Conservation (phyloP, 2,113 vertebrate species). For the Hyaena hyaena region DNA sequence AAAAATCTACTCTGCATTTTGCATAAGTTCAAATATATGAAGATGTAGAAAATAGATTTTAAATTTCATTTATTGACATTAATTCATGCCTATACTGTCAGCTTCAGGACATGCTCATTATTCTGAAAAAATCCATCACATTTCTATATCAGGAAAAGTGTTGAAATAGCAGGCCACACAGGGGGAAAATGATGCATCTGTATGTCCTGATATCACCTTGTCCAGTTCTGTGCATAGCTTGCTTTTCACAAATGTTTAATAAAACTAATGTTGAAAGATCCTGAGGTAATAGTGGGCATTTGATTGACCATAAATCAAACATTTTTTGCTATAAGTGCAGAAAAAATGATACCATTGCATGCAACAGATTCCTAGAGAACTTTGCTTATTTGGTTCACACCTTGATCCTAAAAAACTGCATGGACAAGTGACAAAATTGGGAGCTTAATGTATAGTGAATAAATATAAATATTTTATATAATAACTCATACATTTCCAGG, state of each 20-base stretch:
- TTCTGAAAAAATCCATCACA: not conserved
- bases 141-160: not conserved
- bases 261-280: not conserved
- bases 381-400: slow-evolving; percentile 91
- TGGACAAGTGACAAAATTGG: slow-evolving; percentile 90
- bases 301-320: not conserved
- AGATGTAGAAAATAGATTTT: not conserved
- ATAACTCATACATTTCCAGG: not conserved
- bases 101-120: not conserved
- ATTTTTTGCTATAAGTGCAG: not conserved
- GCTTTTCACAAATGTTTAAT: slow-evolving; percentile 27
- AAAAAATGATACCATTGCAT: not conserved
- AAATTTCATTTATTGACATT: not conserved
- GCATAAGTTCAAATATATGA: not conserved
- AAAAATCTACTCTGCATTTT: not conserved
- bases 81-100: not conserved
- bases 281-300: not conserved
- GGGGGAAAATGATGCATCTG: not conserved
- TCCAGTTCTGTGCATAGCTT: not conserved
- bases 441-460: slow-evolving; percentile 81
- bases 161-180: not conserved
- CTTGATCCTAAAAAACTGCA: slow-evolving; percentile 91
- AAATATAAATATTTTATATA: not conserved
- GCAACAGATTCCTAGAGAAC: not conserved
- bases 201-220: not conserved